phyloP scores from a whole-genome alignment of 1,140 invertebrate genomes.

The Brachionus angularis region DNA sequence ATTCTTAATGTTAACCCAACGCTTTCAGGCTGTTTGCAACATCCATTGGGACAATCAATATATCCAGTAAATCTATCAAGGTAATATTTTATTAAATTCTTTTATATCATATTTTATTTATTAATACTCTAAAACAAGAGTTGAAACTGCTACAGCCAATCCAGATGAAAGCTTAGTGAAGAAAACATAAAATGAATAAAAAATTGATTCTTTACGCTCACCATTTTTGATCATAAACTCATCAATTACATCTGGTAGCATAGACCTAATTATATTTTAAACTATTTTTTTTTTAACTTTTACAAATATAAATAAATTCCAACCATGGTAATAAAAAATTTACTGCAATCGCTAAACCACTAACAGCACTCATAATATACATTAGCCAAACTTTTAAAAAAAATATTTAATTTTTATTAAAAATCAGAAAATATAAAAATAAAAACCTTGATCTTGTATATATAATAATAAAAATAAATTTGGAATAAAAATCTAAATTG shows the following conservation, averaged over 20 bases:
- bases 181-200: conserved; percentile 57
- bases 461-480: conserved; percentile 21
- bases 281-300: not conserved
- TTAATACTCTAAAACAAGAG: conserved; percentile 51
- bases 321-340: conserved; percentile 34
- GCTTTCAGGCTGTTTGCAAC: conserved; percentile 49
- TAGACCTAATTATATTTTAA: conserved; percentile 49
- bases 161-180: conserved; percentile 54
- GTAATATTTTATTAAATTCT: not conserved
- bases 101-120: not conserved
- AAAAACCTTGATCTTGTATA: conserved; percentile 13
- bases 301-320: not conserved
- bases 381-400: conserved; percentile 29
- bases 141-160: conserved; percentile 50
- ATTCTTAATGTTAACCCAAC: conserved; percentile 50
- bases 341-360: conserved; percentile 34
- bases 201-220: conserved; percentile 52
- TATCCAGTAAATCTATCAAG: conserved; percentile 13
- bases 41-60: conserved; percentile 37
- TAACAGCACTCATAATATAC: conserved; percentile 24
- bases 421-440: not conserved
- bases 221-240: conserved; percentile 52
- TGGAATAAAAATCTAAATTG: conserved; percentile 15
- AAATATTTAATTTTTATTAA: not conserved
- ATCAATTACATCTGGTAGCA: conserved; percentile 56